Evolutionary conservation across 2,888 invertebrate species (phyloP).

Genomic region (Tetranychus piercei): DNA sequence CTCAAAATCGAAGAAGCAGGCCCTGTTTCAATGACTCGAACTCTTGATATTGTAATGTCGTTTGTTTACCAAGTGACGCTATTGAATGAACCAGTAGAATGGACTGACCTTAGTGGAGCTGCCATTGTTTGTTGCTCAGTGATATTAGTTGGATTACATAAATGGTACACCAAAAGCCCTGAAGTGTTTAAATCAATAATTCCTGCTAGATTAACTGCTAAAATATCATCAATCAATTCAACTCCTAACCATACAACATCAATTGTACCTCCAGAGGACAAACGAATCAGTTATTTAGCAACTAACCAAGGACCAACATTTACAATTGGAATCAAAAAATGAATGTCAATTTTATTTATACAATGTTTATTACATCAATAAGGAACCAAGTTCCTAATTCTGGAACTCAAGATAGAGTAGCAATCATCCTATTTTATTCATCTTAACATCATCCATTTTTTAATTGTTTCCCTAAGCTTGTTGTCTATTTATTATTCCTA

Average conservation of each 20-base stretch:
- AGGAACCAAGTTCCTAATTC: not conserved
- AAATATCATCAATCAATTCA: not conserved
- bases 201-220: not conserved
- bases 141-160: constrained; percentile 4
- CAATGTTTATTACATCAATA: not conserved
- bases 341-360: not conserved
- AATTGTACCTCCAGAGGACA: not conserved
- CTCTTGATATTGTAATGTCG: constrained; percentile 73
- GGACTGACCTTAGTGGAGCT: constrained; percentile 20
- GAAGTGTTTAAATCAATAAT: not conserved
- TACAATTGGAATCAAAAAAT: not conserved
- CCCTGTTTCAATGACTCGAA: constrained; percentile 70
- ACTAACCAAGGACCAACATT: not conserved
- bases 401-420: no score
- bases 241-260: not conserved
- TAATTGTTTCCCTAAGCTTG: no score
- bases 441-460: no score
- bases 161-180: not conserved
- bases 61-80: constrained; percentile 54
- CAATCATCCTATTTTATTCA: no score
- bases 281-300: not conserved
- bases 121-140: constrained; percentile 12
- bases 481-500: no score
- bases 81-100: constrained; percentile 13
- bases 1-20: constrained; percentile 76